Conservation (phyloP, 2,113 vertebrate species). For the Lipotes vexillifer region DNA sequence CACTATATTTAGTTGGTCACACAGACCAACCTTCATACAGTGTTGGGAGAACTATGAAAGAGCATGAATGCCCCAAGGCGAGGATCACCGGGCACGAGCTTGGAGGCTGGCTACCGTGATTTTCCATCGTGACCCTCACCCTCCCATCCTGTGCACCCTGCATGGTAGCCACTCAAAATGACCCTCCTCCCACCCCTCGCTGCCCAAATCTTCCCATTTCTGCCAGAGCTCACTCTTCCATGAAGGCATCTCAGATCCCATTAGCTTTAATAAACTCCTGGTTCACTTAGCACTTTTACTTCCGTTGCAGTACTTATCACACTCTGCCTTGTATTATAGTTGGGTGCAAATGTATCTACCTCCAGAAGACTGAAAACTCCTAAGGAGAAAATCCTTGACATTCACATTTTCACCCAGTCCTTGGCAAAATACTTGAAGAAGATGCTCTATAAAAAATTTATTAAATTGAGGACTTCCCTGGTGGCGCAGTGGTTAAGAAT, state of each 20-base stretch:
- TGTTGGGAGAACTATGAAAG: neutral
- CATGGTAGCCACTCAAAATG: neutral
- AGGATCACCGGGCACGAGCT: rapidly evolving
- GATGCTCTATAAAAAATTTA: neutral
- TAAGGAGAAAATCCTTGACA: neutral
- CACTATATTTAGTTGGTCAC: neutral
- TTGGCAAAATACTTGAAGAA: neutral
- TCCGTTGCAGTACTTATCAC: neutral
- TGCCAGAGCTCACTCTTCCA: neutral
- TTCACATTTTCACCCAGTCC: neutral
- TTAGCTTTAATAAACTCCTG: neutral
- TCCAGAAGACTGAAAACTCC: neutral
- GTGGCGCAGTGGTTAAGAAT: no score
- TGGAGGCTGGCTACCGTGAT: no score
- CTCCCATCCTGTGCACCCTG: rapidly evolving
- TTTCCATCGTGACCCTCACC: neutral
- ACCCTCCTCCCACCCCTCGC: neutral
- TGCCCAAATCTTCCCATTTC: neutral
- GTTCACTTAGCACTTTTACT: neutral
- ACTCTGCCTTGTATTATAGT: neutral
- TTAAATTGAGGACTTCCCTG: neutral
- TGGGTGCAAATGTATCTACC: neutral
- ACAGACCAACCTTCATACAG: neutral
- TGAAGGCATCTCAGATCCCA: neutral
- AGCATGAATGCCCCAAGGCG: neutral